Evolutionary conservation across 37 sponge, comb jelly and placozoan species (phyloP).

Genomic region (Agelas oroides): DNA sequence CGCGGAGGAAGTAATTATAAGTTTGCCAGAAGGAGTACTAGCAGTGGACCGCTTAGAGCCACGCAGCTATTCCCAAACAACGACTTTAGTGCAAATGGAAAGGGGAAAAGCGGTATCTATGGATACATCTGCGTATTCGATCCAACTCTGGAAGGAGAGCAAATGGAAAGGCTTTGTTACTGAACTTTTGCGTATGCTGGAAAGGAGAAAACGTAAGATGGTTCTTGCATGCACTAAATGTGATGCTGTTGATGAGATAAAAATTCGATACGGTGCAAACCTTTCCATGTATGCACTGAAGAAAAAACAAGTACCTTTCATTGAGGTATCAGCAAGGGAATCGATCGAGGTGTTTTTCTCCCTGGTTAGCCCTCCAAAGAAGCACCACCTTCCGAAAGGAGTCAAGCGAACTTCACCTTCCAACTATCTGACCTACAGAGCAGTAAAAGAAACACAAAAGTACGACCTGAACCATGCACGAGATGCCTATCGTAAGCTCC

Average conservation of each 20-base stretch:
- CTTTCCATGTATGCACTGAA: conserved; percentile 25
- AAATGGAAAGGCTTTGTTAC: conserved; percentile 50
- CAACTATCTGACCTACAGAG: conserved; percentile 32
- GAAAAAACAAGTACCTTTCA: conserved; percentile 61
- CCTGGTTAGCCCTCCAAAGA: conserved; percentile 35
- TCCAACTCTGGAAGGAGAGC: conserved; percentile 63
- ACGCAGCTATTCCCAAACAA: conserved; percentile 74
- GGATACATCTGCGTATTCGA: conserved; percentile 72
- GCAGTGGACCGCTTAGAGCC: conserved; percentile 12
- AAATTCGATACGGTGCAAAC: conserved; percentile 28
- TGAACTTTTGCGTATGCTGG: conserved; percentile 51
- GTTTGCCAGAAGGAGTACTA: too few relatives aligned
- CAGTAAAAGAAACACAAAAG: conserved; percentile 25
- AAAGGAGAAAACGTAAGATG: conserved; percentile 51
- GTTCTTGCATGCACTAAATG: conserved; percentile 78
- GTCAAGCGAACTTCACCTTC: neutral
- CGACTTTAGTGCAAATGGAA: conserved; percentile 66
- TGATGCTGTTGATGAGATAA: conserved; percentile 49
- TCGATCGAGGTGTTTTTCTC: conserved; percentile 65
- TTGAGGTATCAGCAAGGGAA: conserved; percentile 75
- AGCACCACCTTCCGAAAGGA: neutral
- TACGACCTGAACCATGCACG: conserved; percentile 49
- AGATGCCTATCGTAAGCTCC: conserved; percentile 39
- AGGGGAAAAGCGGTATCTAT: conserved; percentile 31
- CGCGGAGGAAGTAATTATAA: neutral